phyloP scores from a whole-genome alignment of 2,888 invertebrate genomes.

The Clistopyga incitator region DNA sequence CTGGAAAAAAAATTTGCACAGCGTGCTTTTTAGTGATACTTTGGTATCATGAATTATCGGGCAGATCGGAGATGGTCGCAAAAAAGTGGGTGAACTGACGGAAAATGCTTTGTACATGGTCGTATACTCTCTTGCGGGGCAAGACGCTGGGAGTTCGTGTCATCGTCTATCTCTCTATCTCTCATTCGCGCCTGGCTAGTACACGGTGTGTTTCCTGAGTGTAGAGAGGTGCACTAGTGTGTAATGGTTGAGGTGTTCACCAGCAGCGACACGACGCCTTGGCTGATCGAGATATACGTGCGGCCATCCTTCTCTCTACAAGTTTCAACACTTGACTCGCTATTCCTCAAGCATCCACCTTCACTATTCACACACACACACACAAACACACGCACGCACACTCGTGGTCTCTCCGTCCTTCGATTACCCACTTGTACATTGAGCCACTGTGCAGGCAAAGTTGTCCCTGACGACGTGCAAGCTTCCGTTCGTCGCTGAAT shows the following conservation, averaged over 20 bases:
- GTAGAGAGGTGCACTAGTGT: conserved; percentile 19
- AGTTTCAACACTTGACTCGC: conserved; percentile 56
- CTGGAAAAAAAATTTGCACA: too few species aligned
- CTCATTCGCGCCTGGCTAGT: conserved; percentile 23
- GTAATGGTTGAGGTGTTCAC: conserved; percentile 43
- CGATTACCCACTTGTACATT: conserved; percentile 59
- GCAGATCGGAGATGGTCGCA: too few species aligned
- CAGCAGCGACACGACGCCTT: conserved; percentile 44
- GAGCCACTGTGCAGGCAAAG: conserved; percentile 32
- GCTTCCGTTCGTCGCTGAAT: conserved; percentile 33
- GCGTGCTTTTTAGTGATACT: too few species aligned
- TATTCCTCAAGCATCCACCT: conserved; percentile 38
- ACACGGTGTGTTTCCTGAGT: conserved; percentile 17
- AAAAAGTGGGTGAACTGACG: too few species aligned
- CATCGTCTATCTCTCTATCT: conserved; percentile 60
- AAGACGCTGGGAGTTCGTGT: conserved; percentile 8
- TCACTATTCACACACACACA: conserved; percentile 8
- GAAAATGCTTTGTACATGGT: not conserved
- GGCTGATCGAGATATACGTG: conserved; percentile 60
- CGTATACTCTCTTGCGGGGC: conserved; percentile 13
- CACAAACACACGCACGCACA: not conserved
- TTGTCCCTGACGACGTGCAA: not conserved
- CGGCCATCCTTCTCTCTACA: conserved; percentile 50
- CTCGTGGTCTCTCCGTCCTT: conserved; percentile 27
- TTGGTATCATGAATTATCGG: too few species aligned